These are phyloP conservation scores for Chanos chanos DNA, from an alignment of 2,797 vertebrate species.

Conservation along the genomic window DNA sequence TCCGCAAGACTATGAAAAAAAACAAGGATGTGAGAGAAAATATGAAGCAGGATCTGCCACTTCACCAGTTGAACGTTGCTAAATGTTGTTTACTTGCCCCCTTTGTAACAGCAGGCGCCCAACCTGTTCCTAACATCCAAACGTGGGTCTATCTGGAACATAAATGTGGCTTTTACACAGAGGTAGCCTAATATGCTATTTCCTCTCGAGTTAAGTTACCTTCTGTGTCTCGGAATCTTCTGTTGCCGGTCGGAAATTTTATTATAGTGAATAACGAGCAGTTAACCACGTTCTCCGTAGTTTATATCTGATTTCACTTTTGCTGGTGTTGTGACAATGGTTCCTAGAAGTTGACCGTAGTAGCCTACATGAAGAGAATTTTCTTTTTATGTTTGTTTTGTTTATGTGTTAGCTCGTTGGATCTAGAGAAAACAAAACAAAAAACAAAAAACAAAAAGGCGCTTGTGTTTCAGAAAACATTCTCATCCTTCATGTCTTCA, in stretches of 20 bases:
- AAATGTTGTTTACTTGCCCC: conserved; percentile 50
- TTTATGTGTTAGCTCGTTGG: conserved; percentile 49
- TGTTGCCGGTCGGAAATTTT: conserved; percentile 54
- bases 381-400: conserved; percentile 52
- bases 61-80: conserved; percentile 56
- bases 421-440: conserved; percentile 46
- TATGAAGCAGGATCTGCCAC: conserved; percentile 43
- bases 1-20: conserved; percentile 8
- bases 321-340: conserved; percentile 50
- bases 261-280: conserved; percentile 57
- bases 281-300: conserved; percentile 40
- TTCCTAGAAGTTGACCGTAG: conserved; percentile 54
- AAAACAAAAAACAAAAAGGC: no score
- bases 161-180: conserved; percentile 38
- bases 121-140: conserved; percentile 50
- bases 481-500: conserved; percentile 55
- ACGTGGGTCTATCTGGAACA: conserved; percentile 43
- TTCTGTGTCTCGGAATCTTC: conserved; percentile 55
- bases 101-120: conserved; percentile 37
- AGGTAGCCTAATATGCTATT: conserved; percentile 46
- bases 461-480: conserved; percentile 23
- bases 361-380: conserved; percentile 37
- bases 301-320: conserved; percentile 59
- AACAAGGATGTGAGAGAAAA: conserved; percentile 36
- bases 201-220: conserved; percentile 56